These are phyloP conservation scores for Opisthocomus hoazin DNA, from an alignment of 2,113 vertebrate species.

Conservation along the genomic window DNA sequence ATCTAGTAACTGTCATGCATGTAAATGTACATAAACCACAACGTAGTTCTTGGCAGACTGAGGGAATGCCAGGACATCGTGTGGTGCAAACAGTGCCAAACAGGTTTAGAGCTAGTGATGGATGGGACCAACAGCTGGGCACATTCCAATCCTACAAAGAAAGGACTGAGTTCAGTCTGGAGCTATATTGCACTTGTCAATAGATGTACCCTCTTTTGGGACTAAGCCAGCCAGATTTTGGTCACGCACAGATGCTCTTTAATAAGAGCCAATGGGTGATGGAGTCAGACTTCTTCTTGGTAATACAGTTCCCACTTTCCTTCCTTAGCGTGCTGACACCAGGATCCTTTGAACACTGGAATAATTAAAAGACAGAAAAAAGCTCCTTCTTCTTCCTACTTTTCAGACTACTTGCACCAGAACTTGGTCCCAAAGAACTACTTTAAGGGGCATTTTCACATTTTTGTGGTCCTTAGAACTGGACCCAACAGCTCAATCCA, in stretches of 20 bases:
- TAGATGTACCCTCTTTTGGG: background rate
- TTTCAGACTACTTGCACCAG: background rate
- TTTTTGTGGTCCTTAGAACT: background rate
- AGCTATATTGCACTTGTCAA: background rate
- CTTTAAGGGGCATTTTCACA: background rate
- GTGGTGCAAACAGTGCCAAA: background rate
- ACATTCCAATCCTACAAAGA: background rate
- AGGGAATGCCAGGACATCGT: background rate
- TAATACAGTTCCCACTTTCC: background rate
- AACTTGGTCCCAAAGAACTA: background rate
- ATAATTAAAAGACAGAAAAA: background rate
- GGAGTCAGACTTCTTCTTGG: background rate
- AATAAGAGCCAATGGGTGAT: background rate
- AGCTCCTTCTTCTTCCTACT: background rate
- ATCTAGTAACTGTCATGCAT: rapidly evolving
- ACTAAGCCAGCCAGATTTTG: background rate
- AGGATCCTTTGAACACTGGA: background rate
- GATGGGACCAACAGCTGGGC: background rate
- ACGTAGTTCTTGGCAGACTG: background rate
- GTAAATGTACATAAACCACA: background rate
- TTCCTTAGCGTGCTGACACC: background rate
- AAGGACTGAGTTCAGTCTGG: background rate
- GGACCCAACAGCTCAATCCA: background rate
- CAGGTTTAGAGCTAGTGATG: background rate
- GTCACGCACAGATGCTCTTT: background rate